Evolutionary conservation across 1,140 invertebrate genomes (phyloP).

Genomic region (Heliconius nattereri): DNA sequence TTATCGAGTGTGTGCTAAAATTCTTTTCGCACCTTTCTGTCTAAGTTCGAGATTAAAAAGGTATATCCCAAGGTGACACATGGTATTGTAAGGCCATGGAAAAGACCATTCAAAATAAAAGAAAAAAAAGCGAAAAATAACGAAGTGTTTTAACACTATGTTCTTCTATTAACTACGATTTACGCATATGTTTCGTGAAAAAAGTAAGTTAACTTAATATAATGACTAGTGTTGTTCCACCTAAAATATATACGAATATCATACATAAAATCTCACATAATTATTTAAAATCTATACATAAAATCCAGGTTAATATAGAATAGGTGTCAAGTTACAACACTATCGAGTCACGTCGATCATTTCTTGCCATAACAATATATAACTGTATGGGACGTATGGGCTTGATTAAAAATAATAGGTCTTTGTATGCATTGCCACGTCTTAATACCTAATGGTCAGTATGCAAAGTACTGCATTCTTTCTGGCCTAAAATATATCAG

Average conservation of each 20-base stretch:
- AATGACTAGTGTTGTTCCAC: not conserved
- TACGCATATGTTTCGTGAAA: too few relatives aligned
- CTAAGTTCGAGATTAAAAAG: too few relatives aligned
- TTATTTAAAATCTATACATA: conserved; percentile 3
- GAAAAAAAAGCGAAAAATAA: too few relatives aligned
- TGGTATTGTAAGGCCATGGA: too few relatives aligned
- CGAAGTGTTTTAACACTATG: too few relatives aligned
- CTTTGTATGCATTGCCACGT: conserved; percentile 1
- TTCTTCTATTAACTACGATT: too few relatives aligned
- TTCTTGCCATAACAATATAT: conserved; percentile 21
- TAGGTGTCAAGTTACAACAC: conserved; percentile 2
- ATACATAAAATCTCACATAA: not conserved
- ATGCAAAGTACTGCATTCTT: not conserved
- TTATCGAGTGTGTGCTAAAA: too few relatives aligned
- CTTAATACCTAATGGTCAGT: not conserved
- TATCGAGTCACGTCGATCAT: conserved; percentile 11
- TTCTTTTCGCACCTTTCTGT: too few relatives aligned
- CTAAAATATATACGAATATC: not conserved
- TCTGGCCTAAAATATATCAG: not conserved
- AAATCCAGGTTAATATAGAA: conserved; percentile 2
- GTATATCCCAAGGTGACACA: too few relatives aligned
- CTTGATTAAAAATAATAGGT: conserved; percentile 41
- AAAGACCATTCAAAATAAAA: too few relatives aligned
- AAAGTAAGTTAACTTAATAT: too few relatives aligned
- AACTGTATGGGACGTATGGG: conserved; percentile 40